Evolutionary conservation across 2,797 vertebrate species (phyloP).

Genomic region (Helostoma temminkii): DNA sequence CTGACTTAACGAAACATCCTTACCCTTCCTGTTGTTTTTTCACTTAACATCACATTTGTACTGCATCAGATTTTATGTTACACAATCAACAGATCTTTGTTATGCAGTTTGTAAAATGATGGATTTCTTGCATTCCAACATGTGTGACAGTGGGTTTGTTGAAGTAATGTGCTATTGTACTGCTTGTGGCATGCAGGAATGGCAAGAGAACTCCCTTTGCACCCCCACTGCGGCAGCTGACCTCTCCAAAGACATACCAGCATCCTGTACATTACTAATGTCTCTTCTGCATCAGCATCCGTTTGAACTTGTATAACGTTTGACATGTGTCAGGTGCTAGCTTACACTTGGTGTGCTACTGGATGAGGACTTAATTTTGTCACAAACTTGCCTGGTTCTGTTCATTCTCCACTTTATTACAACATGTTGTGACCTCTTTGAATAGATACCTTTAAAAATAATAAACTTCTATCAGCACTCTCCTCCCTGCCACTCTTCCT

Average conservation of each 20-base stretch:
- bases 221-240: constrained; percentile 89
- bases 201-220: constrained; percentile 89
- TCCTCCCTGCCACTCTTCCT: constrained; percentile 19
- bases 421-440: constrained; percentile 4
- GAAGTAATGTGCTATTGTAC: constrained; percentile 91
- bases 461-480: constrained; percentile 7
- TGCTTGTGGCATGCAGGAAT: constrained; percentile 98
- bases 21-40: no score
- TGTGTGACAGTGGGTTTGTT: constrained; percentile 86
- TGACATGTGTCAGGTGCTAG: constrained; percentile 18
- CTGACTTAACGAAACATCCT: no score
- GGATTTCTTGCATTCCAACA: constrained; percentile 83
- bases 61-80: background rate
- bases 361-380: constrained; percentile 4
- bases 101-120: constrained; percentile 17
- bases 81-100: constrained; percentile 7
- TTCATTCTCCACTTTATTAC: background rate
- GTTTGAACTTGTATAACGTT: constrained; percentile 51
- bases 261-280: constrained; percentile 90
- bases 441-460: constrained; percentile 15
- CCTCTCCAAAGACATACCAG: constrained; percentile 89
- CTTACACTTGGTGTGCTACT: constrained; percentile 1
- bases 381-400: constrained; percentile 15
- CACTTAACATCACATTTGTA: constrained; percentile 41
- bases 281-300: constrained; percentile 65